phyloP scores from a whole-genome alignment of 2,113 vertebrate species.

The Steatornis caripensis region DNA sequence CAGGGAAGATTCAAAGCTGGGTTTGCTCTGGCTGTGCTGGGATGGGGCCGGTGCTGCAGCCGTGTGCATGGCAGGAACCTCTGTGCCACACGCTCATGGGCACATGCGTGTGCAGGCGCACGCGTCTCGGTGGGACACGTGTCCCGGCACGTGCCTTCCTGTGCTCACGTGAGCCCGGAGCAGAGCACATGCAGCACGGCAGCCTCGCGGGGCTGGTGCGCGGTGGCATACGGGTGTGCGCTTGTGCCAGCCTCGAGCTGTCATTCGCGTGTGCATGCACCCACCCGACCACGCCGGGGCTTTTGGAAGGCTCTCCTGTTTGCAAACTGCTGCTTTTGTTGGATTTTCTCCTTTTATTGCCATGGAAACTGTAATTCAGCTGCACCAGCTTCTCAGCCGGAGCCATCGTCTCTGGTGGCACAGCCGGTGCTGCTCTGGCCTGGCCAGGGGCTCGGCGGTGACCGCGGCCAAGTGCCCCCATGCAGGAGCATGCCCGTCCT shows the following conservation, averaged over 20 bases:
- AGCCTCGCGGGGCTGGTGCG: fast-evolving
- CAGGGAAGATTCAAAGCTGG: neutral
- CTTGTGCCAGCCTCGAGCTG: neutral
- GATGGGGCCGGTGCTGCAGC: neutral
- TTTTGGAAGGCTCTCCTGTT: neutral
- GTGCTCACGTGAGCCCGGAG: fast-evolving
- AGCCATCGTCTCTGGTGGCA: neutral
- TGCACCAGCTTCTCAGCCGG: neutral
- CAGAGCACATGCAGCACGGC: fast-evolving
- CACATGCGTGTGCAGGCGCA: neutral
- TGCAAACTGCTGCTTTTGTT: slow-evolving; percentile 32
- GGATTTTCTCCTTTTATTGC: slow-evolving; percentile 20
- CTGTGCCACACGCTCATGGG: neutral
- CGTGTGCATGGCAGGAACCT: fast-evolving
- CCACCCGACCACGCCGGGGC: fast-evolving
- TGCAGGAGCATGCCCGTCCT: neutral
- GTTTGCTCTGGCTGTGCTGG: neutral
- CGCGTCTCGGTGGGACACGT: fast-evolving
- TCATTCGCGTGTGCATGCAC: fast-evolving
- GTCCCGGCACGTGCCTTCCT: fast-evolving
- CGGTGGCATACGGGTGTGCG: neutral
- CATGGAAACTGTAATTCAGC: slow-evolving; percentile 63
- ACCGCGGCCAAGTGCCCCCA: neutral
- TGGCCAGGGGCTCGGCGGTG: neutral
- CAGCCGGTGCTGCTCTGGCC: neutral